Conservation (phyloP, 2,797 vertebrate genomes). For the Poecilia wingei region DNA sequence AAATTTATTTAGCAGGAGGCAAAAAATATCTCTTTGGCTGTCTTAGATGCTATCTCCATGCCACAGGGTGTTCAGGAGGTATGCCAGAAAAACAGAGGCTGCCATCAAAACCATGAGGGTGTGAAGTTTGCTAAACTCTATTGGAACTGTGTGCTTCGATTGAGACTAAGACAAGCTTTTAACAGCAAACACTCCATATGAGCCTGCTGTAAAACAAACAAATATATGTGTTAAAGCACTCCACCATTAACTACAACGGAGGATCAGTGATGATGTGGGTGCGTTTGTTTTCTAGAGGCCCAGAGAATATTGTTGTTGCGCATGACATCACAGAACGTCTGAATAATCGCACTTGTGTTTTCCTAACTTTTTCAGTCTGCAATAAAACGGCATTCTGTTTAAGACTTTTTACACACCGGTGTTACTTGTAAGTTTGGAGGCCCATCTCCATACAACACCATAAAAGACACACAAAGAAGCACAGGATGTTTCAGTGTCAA, state of each 20-base stretch:
- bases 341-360: neutral
- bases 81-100: neutral
- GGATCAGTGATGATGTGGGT: neutral
- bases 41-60: neutral
- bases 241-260: neutral
- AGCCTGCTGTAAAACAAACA: neutral
- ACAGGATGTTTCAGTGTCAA: neutral
- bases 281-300: neutral
- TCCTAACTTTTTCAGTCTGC: neutral
- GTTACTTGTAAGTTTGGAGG: neutral
- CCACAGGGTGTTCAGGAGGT: neutral
- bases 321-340: neutral
- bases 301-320: neutral
- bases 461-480: neutral
- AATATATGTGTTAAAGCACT: neutral
- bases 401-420: neutral
- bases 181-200: neutral
- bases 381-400: neutral
- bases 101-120: neutral
- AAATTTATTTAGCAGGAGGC: neutral
- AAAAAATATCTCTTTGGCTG: neutral
- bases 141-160: neutral
- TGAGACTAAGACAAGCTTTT: neutral
- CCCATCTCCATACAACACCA: neutral
- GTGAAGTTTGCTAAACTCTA: neutral